Base-by-base conservation (phyloP, 2,113 vertebrate species). In the Malurus cyaneus region DNA sequence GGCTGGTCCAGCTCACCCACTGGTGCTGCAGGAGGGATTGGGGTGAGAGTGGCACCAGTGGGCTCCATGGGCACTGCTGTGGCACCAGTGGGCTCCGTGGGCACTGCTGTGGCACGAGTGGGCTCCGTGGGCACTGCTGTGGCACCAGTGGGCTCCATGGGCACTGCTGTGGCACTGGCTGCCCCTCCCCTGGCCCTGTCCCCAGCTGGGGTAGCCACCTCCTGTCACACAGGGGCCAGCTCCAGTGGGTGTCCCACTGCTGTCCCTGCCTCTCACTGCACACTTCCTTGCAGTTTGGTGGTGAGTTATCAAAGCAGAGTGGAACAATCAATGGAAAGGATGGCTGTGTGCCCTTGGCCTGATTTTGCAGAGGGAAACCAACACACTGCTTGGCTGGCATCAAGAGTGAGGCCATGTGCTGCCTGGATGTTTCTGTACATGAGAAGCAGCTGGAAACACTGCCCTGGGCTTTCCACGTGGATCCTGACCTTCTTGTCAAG, bases 321-420 rank as follows among this genome's bases (percentile, higher is more conserved):
- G 65, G 88, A 73, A 64, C 44, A 73, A 34, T 34, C 13, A 5
- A 15, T 8, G 23, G 50, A 9, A 65, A 67, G 52, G 47, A 66
- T 65, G 46, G 44, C 65, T 24, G 34, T 12, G 49, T 93, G 87
- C 77, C 92, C 93, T 94, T 96, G 89, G 92, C 92, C 87, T 96
- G 81, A 20, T 94, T 94, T 74, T 85, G 53, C 70, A 67, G 57
- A 42, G 56, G 54, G 66, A 80, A 9, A 17, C 28, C 39, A 4
- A 89, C 13, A 39, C 11, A 31, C 56, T 64, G 44, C 70, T 89
- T 91, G 70, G 70, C 84, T 93, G 89, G 81, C 84, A 94, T 78
- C 49, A 67, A 20, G 47, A 81, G 52, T 8, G 18, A 31, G 41
- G 34, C 69, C 84, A 53, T 53, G 93, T 85, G 81, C 79, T 92